Conservation (phyloP, 1,140 invertebrate genomes). For the Teleogryllus occipitalis region DNA sequence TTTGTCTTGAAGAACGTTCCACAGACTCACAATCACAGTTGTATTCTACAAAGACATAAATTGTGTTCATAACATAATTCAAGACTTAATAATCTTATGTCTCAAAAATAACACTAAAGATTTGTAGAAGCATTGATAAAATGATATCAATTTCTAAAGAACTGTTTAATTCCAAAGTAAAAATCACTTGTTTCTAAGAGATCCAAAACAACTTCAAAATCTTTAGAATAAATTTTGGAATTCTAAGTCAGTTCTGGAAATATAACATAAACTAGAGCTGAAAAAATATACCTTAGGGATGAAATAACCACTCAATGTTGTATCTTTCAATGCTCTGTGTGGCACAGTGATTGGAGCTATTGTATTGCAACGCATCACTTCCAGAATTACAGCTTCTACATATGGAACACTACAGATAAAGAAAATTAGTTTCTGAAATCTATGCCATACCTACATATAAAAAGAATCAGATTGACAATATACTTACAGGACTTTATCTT, state of each 20-base stretch:
- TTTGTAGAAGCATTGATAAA: no score
- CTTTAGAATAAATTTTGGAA: neutral
- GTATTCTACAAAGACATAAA: constrained; percentile 11
- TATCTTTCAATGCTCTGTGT: constrained; percentile 20
- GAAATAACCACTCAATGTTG: constrained; percentile 20
- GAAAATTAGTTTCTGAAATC: neutral
- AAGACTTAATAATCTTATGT: no score
- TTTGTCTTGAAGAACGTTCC: constrained; percentile 21
- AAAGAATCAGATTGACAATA: neutral
- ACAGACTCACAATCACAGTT: constrained; percentile 15
- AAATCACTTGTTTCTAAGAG: no score
- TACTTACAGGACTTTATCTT: constrained; percentile 39
- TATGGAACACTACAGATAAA: constrained; percentile 22
- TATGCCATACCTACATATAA: neutral
- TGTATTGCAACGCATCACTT: constrained; percentile 22
- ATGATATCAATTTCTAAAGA: no score
- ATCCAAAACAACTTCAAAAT: no score
- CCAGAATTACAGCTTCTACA: constrained; percentile 18
- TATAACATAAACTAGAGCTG: no score
- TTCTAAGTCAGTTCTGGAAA: no score
- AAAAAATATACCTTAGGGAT: constrained; percentile 23
- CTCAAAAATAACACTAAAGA: no score
- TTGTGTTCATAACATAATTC: no score
- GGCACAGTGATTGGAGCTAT: constrained; percentile 23
- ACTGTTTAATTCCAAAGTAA: no score